phyloP scores from a whole-genome alignment of 1,140 invertebrate genomes.

The Eubasilissa regina region DNA sequence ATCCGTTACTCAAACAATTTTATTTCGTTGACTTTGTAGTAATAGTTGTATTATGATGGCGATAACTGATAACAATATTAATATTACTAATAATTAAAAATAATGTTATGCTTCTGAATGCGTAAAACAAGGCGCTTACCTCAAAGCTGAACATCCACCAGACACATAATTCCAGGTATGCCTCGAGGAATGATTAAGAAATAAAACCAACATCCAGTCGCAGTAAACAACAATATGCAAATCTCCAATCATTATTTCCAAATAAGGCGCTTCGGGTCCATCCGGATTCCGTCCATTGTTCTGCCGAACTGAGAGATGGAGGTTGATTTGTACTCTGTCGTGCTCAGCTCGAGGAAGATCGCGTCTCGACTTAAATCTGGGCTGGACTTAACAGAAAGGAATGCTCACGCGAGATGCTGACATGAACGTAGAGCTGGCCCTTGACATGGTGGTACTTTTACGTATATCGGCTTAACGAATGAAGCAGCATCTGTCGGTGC shows the following conservation, averaged over 20 bases:
- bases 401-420: neutral
- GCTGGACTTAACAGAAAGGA: neutral
- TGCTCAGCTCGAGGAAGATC: neutral
- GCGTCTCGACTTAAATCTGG: neutral
- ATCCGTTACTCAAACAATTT: no score
- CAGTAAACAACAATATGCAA: conserved; percentile 45
- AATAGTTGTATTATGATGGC: no score
- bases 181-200: conserved; percentile 39
- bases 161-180: neutral
- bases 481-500: no score
- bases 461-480: no score
- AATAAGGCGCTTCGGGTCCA: conserved; percentile 31
- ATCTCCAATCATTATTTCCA: conserved; percentile 35
- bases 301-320: conserved; percentile 11
- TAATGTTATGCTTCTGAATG: no score
- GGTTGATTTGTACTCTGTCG: conserved; percentile 4
- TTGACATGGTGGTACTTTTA: no score
- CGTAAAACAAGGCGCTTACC: no score
- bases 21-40: no score
- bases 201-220: conserved; percentile 36
- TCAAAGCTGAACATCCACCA: no score
- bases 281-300: conserved; percentile 34
- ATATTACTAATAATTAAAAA: no score
- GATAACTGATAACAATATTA: no score
- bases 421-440: no score